A percentile compares a stretch with the other conserved stretches of the same genome.
Evolutionary conservation across 2,888 invertebrate species (phyloP).

Genomic region (Griposia aprilina): DNA sequence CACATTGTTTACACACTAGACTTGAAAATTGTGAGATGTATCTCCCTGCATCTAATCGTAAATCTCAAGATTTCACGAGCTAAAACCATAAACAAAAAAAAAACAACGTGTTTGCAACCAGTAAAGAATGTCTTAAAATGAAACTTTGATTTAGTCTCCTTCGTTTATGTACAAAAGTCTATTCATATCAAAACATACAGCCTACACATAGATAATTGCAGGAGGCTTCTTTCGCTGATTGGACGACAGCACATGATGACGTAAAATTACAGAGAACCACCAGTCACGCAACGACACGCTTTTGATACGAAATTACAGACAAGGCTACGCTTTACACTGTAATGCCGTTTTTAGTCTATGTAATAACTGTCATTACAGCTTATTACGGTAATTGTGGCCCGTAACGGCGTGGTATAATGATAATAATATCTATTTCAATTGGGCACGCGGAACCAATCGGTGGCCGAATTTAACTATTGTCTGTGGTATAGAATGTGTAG

Average conservation of each 20-base stretch:
- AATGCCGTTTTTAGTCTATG: slow-evolving; percentile 63
- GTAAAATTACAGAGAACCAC: slow-evolving; percentile 60
- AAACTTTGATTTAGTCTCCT: neutral
- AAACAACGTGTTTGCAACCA: neutral
- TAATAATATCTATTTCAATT: slow-evolving; percentile 80
- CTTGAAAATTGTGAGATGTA: neutral
- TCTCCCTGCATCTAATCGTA: too few species aligned
- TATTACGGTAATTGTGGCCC: slow-evolving; percentile 73
- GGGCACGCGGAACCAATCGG: slow-evolving; percentile 68
- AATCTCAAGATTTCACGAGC: too few species aligned
- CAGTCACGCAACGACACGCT: slow-evolving; percentile 67
- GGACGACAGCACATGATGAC: slow-evolving; percentile 57
- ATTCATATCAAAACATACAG: slow-evolving; percentile 21
- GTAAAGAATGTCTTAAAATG: neutral
- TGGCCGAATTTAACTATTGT: slow-evolving; percentile 42
- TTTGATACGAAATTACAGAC: slow-evolving; percentile 61
- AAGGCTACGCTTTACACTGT: slow-evolving; percentile 63
- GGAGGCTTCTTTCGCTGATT: slow-evolving; percentile 54
- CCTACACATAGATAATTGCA: slow-evolving; percentile 53
- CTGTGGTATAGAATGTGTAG: slow-evolving; percentile 41
- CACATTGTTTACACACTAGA: too few species aligned
- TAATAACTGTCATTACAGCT: slow-evolving; percentile 75
- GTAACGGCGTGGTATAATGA: slow-evolving; percentile 66
- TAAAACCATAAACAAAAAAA: neutral
- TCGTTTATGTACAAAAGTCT: neutral